Base-by-base conservation (phyloP, 2,888 invertebrate species). In the Cataglyphis rosenhaueri region DNA sequence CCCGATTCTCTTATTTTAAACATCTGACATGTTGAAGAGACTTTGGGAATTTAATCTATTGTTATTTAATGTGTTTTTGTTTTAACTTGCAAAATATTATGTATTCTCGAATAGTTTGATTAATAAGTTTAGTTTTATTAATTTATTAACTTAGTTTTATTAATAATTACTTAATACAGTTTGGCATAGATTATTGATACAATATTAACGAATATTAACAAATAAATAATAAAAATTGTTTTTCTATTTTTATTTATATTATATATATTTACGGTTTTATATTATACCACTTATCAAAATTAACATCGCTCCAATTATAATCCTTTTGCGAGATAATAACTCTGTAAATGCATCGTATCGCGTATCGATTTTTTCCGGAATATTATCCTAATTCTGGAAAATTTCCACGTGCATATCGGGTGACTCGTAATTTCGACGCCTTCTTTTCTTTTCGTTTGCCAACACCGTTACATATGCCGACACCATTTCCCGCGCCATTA, bases 401-500 rank as follows among this genome's bases (percentile, higher is more conserved):
- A 3, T 8, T 25, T 18, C 5, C 3, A 55, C n/a, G n/a, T 9
- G 3, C 1, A 25, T 25, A 12, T 18, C 12, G 18, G n/a, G 1
- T 66, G 52, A 66, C 29, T 76, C 38, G 52, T 4, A 76, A 76
- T 76, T 76, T 65, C 12, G 66, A 18, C 12, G 52, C 15, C 35
- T 65, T 12, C 35, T n/a, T 65, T 65, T 76, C 25, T 38, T 66
- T 38, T 66, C 35, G 35, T 65, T 74, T 18, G 21, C 73, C 59
- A 44, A 32, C 6, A 32, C 32, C 32, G 32, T 32, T 32, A 74
- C 32, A 66, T 66, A 66, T 38, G 52, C 75, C 38, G 66, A 55
- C 66, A 38, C 38, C 38, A 76, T 76, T 76, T 76, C 66, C 55
- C 55, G n/a, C 5, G n/a, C 66, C 66, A 66, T 76, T 76, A 76